Percentiles rank a stretch among this genome's conserved stretches.
Evolutionary conservation across 2,113 vertebrate species (phyloP).

Genomic region (Leuciscus idus): DNA sequence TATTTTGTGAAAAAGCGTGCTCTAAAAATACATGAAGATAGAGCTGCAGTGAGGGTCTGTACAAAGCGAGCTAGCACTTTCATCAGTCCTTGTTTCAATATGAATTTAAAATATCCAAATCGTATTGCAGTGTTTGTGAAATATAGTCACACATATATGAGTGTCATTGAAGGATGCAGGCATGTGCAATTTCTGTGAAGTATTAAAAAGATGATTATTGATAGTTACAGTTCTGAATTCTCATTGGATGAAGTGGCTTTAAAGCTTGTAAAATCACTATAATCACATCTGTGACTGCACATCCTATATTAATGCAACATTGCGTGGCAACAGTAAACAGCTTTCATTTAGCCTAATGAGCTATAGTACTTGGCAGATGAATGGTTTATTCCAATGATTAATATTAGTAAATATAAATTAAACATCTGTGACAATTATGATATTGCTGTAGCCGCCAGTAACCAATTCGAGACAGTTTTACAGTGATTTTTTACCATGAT

Average conservation of each 20-base stretch:
- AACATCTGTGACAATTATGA: background rate
- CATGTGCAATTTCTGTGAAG: background rate
- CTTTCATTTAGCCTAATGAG: background rate
- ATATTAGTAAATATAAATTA: background rate
- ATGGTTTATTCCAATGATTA: background rate
- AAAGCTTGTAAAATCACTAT: conserved; percentile 9
- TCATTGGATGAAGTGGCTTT: background rate
- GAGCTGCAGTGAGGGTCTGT: conserved; percentile 42
- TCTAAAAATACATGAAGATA: conserved; percentile 46
- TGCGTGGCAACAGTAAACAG: background rate
- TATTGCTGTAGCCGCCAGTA: background rate
- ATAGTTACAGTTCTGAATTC: background rate
- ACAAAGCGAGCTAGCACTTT: conserved; percentile 28
- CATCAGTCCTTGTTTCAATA: conserved; percentile 22
- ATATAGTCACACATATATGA: background rate
- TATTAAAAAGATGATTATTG: background rate
- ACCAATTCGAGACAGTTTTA: background rate
- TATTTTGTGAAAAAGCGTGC: conserved; percentile 48
- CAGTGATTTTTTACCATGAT: background rate
- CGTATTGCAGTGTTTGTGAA: background rate
- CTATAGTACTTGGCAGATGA: background rate
- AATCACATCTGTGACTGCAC: background rate
- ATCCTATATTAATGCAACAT: background rate
- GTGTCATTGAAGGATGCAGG: background rate
- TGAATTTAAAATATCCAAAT: background rate